A percentile compares a stretch with the other conserved stretches of the same genome.
These are phyloP conservation scores for Thamnophis elegans DNA, from an alignment of 2,797 vertebrate species.

Conservation along the genomic window DNA sequence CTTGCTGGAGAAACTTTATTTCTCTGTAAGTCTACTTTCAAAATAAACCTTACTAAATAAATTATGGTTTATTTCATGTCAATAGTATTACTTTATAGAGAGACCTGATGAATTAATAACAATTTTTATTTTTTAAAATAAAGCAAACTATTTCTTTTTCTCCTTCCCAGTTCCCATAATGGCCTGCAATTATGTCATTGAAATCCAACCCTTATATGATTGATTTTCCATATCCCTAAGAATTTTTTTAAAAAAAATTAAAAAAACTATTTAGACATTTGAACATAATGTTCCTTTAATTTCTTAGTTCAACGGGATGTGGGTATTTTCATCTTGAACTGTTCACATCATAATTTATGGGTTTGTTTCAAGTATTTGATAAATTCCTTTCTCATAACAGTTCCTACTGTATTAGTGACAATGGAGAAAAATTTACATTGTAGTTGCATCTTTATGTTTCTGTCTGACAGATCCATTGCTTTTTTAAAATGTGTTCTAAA, in stretches of 20 bases:
- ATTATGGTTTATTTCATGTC: conserved; percentile 29
- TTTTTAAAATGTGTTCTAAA: background rate
- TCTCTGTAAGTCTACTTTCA: conserved; percentile 38
- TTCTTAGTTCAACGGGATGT: background rate
- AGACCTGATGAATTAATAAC: background rate
- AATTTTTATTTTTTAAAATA: background rate
- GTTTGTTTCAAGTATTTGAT: background rate
- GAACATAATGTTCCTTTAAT: background rate
- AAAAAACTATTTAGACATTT: background rate
- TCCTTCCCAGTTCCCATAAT: background rate
- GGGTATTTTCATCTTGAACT: background rate
- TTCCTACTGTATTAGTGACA: background rate
- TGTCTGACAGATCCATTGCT: background rate
- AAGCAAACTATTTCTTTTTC: background rate
- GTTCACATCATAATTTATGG: background rate
- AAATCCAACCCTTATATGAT: background rate
- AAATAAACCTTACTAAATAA: conserved; percentile 62
- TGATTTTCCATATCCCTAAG: background rate
- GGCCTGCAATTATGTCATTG: background rate
- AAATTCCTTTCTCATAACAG: background rate
- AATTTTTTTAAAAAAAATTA: background rate
- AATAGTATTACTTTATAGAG: background rate
- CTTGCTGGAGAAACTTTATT: conserved; percentile 1
- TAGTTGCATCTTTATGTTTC: background rate
- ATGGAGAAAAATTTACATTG: background rate